Evolutionary conservation across 2,113 vertebrate species (phyloP).

Genomic region (Dendropsophus ebraccatus): DNA sequence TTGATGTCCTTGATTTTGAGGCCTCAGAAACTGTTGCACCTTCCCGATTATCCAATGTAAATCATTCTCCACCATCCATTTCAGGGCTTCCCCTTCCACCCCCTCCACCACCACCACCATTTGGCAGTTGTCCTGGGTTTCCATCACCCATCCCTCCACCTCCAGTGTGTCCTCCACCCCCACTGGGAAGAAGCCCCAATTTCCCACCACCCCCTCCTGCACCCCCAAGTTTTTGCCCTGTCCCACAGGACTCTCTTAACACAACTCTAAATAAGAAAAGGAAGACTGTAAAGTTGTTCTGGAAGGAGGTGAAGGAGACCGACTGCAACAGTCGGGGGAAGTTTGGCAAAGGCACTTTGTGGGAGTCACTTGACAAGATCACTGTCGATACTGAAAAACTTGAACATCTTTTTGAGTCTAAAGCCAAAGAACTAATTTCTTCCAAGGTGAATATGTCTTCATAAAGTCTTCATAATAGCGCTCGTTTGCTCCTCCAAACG

Average conservation of each 20-base stretch:
- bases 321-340: constrained; percentile 70
- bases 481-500: too few species aligned
- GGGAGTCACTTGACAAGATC: constrained; percentile 88
- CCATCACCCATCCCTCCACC: constrained; percentile 44
- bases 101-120: constrained; percentile 69
- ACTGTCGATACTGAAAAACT: constrained; percentile 81
- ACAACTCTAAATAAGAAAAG: constrained; percentile 77
- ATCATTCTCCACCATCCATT: constrained; percentile 64
- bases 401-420: constrained; percentile 94
- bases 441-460: constrained; percentile 77
- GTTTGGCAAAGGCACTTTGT: constrained; percentile 85
- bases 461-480: too few species aligned
- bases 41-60: constrained; percentile 59
- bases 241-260: constrained; percentile 50
- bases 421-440: constrained; percentile 83
- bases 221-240: constrained; percentile 48
- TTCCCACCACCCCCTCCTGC: constrained; percentile 62
- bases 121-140: constrained; percentile 43
- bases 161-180: constrained; percentile 49
- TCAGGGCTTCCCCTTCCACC: constrained; percentile 66
- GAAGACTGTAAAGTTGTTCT: constrained; percentile 95
- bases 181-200: constrained; percentile 50
- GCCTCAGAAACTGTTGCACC: constrained; percentile 65
- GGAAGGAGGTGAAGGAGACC: constrained; percentile 88
- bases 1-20: constrained; percentile 81